Evolutionary conservation across 2,113 vertebrate genomes (phyloP), one percentile per base, ranked within the genome.

Genomic region (Oncorhynchus kisutch): DNA sequence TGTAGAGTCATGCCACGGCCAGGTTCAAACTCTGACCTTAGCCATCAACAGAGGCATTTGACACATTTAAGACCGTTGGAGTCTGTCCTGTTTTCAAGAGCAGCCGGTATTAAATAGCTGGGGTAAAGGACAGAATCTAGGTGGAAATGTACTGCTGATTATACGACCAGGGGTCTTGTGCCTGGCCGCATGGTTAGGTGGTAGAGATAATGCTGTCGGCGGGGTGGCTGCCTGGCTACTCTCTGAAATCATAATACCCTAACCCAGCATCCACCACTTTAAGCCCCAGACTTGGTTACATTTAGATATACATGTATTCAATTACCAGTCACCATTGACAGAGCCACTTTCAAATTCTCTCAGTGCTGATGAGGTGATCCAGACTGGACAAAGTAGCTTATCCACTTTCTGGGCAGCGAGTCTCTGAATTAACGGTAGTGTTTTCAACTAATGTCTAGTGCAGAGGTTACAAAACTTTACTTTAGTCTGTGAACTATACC

Each of bases 241-340:
- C 51, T 68, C 68, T 51, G 78, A 77, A 64, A 65, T 67, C 60
- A 49, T 70, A 67, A 84, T 73, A 65, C 67, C 67, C 74, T 78
- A 18, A 16, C 16, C 51, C 74, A 75, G 9, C 67, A 45, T 73
- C 20, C 71, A 59, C 62, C 59, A 78, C 75, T 76, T 60, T 67
- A 64, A 70, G 9, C 9, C 39, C 67, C 73, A 18, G 8, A 29
- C 6, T 7, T 13, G 27, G 65, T 25, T 7, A 67, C 65, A 27
- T 25, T 27, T 66, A 29, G 65, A 80, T 82, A 79, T 73, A 54
- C 80, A 87, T 80, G 78, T 71, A 81, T 81, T 76, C 65, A 81
- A 79, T 81, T 71, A 82, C 79, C 81, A 84, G 68, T 66, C 29
- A 24, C 14, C 18, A 4, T 71, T 48, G 67, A 74, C 65, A 14